Evolutionary conservation across 2,888 invertebrate genomes (phyloP).

Genomic region (Orthosia gracilis): DNA sequence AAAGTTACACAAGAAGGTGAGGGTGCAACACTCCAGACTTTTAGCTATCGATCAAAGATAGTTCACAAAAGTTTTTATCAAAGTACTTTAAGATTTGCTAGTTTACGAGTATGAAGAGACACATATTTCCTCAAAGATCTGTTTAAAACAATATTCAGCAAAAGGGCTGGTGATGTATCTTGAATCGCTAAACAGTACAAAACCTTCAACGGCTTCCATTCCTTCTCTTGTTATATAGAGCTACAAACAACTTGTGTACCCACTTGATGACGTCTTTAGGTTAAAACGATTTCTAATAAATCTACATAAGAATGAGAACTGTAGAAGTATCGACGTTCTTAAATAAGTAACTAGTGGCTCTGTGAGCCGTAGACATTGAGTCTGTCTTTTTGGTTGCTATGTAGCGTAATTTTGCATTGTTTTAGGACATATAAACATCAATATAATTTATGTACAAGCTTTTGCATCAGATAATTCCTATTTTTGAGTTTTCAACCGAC

Average conservation of each 20-base stretch:
- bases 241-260: neutral
- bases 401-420: too few relatives aligned
- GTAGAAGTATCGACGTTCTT: neutral
- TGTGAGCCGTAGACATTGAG: too few relatives aligned
- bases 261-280: slow-evolving; percentile 5
- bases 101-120: neutral
- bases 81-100: neutral
- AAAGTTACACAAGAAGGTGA: too few relatives aligned
- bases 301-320: neutral
- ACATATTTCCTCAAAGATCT: too few relatives aligned
- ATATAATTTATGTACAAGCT: too few relatives aligned
- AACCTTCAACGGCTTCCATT: neutral
- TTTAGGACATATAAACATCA: too few relatives aligned
- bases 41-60: too few relatives aligned
- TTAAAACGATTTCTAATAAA: neutral
- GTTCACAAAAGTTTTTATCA: neutral
- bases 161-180: neutral
- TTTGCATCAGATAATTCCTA: too few relatives aligned
- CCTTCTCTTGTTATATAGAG: accelerated
- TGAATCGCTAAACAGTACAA: neutral
- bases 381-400: too few relatives aligned
- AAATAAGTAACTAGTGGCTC: slow-evolving; percentile 11
- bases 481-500: too few relatives aligned
- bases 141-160: too few relatives aligned
- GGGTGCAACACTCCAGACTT: too few relatives aligned